Base-by-base conservation (phyloP, 2,888 invertebrate species). In the Diarsia rubi region DNA sequence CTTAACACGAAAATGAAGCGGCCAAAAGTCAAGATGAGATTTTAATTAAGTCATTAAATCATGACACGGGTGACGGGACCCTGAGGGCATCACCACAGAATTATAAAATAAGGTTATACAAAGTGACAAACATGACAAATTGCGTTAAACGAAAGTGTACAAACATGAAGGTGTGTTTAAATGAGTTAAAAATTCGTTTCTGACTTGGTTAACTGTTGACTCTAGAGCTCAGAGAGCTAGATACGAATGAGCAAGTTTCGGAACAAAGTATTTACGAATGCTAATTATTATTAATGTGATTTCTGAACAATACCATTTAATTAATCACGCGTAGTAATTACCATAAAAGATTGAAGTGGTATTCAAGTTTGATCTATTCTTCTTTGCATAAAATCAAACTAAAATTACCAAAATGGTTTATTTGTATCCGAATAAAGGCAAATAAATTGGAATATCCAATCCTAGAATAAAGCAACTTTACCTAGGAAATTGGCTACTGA, bases 11-110 rank as follows among this genome's bases (percentile, higher is more conserved):
- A 87, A 86, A 84, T 72, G 75, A 78, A 84, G 85, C 85, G 84
- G 80, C 85, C 85, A 88, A 88, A 89, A 87, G 84, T 85, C 87
- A 84, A 88, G 86, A 90, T 90, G 88, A 89, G 79, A 89, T 88
- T 90, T 90, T 90, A 90, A 92, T 90, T 89, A 90, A 89, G 88
- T 85, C 87, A 86, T 88, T 87, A 89, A 89, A 88, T 83, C 83
- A 84, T 84, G 86, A 88, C 81, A 88, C 86, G 84, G 86, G 82
- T 82, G 87, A 79, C 82, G 47, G 59, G 75, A 73, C 69, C 62
- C 80, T 59, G 45, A 80, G 75, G 87, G 83, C 82, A 82, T 79
- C 83, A 86, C 86, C 78, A 83, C 82, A 76, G 83, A 85, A 87
- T 84, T 84, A 83, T 83, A 82, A 85, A 84, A 84, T 79, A 82